Percentiles rank a stretch among this genome's conserved stretches.
phyloP scores from a whole-genome alignment of 2,113 vertebrate species.

The Vanacampus margaritifer region DNA sequence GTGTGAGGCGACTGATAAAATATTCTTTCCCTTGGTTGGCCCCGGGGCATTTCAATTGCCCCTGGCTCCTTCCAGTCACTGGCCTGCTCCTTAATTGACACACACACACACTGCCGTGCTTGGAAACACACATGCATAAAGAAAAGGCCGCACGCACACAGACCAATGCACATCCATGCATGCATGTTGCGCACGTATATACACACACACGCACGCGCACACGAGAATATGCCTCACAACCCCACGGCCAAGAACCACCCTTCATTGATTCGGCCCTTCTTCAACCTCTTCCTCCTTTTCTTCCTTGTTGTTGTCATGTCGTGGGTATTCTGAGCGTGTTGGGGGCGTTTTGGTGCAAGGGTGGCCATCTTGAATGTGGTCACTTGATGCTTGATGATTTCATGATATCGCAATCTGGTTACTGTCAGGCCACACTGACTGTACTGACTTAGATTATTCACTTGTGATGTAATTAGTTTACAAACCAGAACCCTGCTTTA shows the following conservation, averaged over 20 bases:
- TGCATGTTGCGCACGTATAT: conserved; percentile 53
- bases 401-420: neutral
- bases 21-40: conserved; percentile 81
- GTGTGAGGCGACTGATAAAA: conserved; percentile 66
- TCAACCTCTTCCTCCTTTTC: conserved; percentile 58
- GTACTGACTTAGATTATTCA: neutral
- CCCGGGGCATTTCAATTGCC: conserved; percentile 91
- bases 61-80: conserved; percentile 90
- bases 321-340: neutral
- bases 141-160: conserved; percentile 45
- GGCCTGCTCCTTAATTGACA: conserved; percentile 97
- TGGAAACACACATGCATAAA: conserved; percentile 57
- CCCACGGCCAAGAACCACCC: conserved; percentile 27
- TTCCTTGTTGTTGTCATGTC: conserved; percentile 95
- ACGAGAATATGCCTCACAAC: neutral
- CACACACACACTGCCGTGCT: conserved; percentile 75
- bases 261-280: conserved; percentile 53
- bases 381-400: neutral
- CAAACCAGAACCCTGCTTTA: too few species aligned
- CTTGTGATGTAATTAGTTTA: neutral
- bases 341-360: conserved; percentile 65
- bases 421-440: neutral
- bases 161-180: conserved; percentile 64
- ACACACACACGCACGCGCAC: conserved; percentile 6
- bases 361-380: conserved; percentile 19